These are phyloP conservation scores for Chaenogobius annularis DNA, from an alignment of 2,113 vertebrate genomes.

Conservation along the genomic window DNA sequence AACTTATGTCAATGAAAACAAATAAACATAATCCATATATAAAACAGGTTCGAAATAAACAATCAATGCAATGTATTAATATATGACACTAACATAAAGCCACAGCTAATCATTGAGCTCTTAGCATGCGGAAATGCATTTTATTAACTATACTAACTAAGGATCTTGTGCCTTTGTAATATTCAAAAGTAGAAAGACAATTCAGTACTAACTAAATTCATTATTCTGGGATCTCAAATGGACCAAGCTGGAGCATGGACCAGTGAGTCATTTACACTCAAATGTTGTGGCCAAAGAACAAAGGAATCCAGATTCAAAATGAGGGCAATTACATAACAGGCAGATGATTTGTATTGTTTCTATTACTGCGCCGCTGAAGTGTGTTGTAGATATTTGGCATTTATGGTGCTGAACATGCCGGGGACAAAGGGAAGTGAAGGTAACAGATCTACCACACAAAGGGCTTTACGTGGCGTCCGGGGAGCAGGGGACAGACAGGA, in stretches of 20 bases:
- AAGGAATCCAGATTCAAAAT: slow-evolving; percentile 21
- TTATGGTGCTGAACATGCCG: slow-evolving; percentile 38
- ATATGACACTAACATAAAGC: too few relatives aligned
- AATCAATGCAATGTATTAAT: too few relatives aligned
- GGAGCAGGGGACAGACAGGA: slow-evolving; percentile 16
- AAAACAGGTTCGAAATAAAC: too few relatives aligned
- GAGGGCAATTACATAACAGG: slow-evolving; percentile 28
- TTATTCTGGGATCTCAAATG: background rate
- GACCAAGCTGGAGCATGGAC: background rate
- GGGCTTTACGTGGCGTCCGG: slow-evolving; percentile 37
- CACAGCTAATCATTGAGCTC: background rate
- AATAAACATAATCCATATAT: too few relatives aligned
- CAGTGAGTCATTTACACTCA: slow-evolving; percentile 12
- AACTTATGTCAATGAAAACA: too few relatives aligned
- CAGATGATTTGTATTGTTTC: slow-evolving; percentile 16
- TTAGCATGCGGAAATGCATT: background rate
- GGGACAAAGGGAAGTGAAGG: slow-evolving; percentile 43
- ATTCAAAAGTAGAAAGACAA: background rate
- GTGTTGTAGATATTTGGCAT: slow-evolving; percentile 34
- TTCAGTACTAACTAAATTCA: background rate
- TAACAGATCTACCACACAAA: slow-evolving; percentile 54
- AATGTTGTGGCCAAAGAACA: slow-evolving; percentile 18
- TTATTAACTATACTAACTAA: too few relatives aligned
- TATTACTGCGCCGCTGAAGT: slow-evolving; percentile 14
- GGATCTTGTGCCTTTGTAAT: too few relatives aligned